These are phyloP conservation scores for Nyctibius bracteatus DNA, from an alignment of 2,113 vertebrate genomes.

Conservation along the genomic window DNA sequence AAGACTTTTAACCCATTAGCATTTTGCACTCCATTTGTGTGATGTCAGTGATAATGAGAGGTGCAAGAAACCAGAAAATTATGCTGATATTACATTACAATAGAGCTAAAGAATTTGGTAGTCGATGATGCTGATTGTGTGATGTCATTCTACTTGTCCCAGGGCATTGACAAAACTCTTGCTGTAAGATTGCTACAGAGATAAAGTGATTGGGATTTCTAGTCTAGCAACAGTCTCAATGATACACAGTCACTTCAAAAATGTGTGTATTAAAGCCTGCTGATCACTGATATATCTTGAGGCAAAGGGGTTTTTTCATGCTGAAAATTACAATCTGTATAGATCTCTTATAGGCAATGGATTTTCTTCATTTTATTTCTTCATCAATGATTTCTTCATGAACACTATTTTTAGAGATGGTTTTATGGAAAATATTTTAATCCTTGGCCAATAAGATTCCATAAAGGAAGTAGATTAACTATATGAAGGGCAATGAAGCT, in stretches of 20 bases:
- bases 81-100: background rate
- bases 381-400: background rate
- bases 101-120: background rate
- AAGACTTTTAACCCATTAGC: background rate
- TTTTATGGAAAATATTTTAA: background rate
- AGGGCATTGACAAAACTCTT: background rate
- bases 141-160: background rate
- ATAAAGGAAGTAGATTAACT: background rate
- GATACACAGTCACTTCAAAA: background rate
- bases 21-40: background rate
- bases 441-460: background rate
- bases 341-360: background rate
- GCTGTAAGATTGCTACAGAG: background rate
- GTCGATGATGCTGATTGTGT: background rate
- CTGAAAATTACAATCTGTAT: background rate
- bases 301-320: background rate
- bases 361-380: background rate
- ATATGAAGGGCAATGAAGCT: too few species aligned
- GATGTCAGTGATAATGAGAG: rapidly evolving
- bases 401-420: rapidly evolving
- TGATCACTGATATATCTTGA: background rate
- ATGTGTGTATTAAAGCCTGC: background rate
- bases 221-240: background rate
- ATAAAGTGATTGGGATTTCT: background rate
- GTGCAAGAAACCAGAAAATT: background rate